Evolutionary conservation across 2,888 invertebrate genomes (phyloP), one percentile per base, ranked within the genome.

Genomic region (Hartigia nigra): DNA sequence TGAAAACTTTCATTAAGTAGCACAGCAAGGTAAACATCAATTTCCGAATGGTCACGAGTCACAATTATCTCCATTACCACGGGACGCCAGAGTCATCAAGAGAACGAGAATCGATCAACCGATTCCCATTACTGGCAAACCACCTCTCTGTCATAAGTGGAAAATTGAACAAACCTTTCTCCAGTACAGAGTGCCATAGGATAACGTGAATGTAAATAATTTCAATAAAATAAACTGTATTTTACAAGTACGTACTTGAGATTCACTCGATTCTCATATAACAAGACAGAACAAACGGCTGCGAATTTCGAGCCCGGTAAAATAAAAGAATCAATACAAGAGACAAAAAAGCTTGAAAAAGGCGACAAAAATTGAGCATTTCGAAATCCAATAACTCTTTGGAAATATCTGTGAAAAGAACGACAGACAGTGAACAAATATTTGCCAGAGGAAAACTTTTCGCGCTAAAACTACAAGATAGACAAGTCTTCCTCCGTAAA

Each of bases 371-470:
- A 9, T 55, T 9, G 1, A 55, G 2, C 9, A 23, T 23, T 23
- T 55, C 55, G 23, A 23, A 55, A 55, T 55, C 23, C 55, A 14
- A 55, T 55, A 55, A 23, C 55, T 55, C 55, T 55, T 23, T 55
- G 23, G 23, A 55, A 55, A 23, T 55, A 55, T 14, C 55, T 23
- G 9, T 55, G 55, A 55, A 55, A 55, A 55, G 55, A 55, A 23
- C 3, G 55, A 55, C 55, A 55, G 55, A 55, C 55, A 55, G 55
- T 23, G 55, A 9, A 55, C 72, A 72, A 72, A 72, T 72, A 72
- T 72, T 72, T 72, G 72, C 72, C 72, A 11, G 72, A 72, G 11
- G 31, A 55, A 55, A 72, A 72, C 72, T 72, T 72, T 31, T 31
- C 12, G 72, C 72, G 72, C 31, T 31, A 34, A 55, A 55, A 55